Evolutionary conservation across 2,888 invertebrate species (phyloP).

Genomic region (Synanthedon vespiformis): DNA sequence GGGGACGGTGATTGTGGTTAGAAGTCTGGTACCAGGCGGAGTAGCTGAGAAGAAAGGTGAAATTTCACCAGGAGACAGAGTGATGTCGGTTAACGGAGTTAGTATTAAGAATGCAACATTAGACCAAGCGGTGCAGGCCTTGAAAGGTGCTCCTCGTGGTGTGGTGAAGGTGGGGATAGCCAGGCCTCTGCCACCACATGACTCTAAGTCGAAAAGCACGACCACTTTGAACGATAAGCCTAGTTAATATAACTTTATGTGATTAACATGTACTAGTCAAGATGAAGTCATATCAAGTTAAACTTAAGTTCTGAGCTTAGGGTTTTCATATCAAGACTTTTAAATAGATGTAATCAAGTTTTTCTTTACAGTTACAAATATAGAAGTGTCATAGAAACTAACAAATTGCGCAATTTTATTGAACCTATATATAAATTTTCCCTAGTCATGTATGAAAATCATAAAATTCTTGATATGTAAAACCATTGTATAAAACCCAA

Average conservation of each 20-base stretch:
- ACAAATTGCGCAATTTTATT: too few species aligned
- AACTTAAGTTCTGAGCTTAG: slow-evolving; percentile 23
- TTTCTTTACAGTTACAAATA: too few species aligned
- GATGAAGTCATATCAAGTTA: slow-evolving; percentile 54
- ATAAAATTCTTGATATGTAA: background rate
- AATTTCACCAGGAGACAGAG: slow-evolving; percentile 94
- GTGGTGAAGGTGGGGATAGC: slow-evolving; percentile 92
- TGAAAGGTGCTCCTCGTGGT: slow-evolving; percentile 94
- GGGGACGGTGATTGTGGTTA: slow-evolving; percentile 96
- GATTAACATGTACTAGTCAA: slow-evolving; percentile 49
- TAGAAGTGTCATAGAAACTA: too few species aligned
- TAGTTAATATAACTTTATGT: slow-evolving; percentile 44
- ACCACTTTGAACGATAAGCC: slow-evolving; percentile 46
- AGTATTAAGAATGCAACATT: slow-evolving; percentile 91
- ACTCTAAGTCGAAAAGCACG: slow-evolving; percentile 51
- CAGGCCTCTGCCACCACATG: slow-evolving; percentile 76
- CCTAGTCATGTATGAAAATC: too few species aligned
- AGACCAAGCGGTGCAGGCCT: slow-evolving; percentile 94
- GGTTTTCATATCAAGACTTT: slow-evolving; percentile 28
- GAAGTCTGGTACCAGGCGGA: slow-evolving; percentile 97
- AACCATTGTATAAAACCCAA: background rate
- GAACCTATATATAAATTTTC: too few species aligned
- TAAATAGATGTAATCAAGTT: too few species aligned
- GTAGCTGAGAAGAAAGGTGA: slow-evolving; percentile 96
- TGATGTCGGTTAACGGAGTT: slow-evolving; percentile 91